Percentiles rank a stretch among this genome's conserved stretches.
Evolutionary conservation across 1,140 invertebrate species (phyloP).

Genomic region (Heliothis subflexa): DNA sequence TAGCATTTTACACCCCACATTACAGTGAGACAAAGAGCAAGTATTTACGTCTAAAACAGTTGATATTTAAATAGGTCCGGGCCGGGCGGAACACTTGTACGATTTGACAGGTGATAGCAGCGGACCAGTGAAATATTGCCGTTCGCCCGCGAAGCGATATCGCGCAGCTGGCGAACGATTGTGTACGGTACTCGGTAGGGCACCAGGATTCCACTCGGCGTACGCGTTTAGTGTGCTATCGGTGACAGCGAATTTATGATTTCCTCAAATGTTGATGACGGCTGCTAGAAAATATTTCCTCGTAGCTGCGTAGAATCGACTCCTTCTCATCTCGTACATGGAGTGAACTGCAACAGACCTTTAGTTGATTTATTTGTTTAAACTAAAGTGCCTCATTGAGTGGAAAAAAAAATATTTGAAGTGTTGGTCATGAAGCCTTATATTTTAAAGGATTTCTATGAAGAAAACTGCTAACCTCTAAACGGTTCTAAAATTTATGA

Average conservation of each 20-base stretch:
- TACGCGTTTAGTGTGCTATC: conserved; percentile 39
- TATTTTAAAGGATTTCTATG: no score
- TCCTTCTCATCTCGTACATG: conserved; percentile 6
- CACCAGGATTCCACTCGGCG: conserved; percentile 40
- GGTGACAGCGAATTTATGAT: conserved; percentile 44
- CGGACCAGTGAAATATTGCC: conserved; percentile 75
- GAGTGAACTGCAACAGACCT: not conserved
- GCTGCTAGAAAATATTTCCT: conserved; percentile 32
- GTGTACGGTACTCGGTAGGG: conserved; percentile 46
- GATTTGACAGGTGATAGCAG: conserved; percentile 82
- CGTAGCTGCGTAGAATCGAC: not conserved
- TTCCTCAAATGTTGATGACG: conserved; percentile 42
- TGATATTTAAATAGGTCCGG: conserved; percentile 80
- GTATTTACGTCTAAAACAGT: conserved; percentile 74
- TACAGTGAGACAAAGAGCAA: conserved; percentile 37
- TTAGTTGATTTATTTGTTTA: not conserved
- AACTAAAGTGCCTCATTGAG: not conserved
- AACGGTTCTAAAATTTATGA: no score
- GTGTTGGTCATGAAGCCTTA: no score
- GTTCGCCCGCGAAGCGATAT: conserved; percentile 58
- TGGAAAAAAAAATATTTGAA: no score
- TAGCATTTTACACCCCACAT: conserved; percentile 44
- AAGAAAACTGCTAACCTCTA: no score
- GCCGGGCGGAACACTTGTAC: conserved; percentile 79
- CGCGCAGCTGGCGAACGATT: conserved; percentile 64